These are phyloP conservation scores for Penaeus indicus DNA, from an alignment of 1,140 invertebrate genomes.

Conservation along the genomic window DNA sequence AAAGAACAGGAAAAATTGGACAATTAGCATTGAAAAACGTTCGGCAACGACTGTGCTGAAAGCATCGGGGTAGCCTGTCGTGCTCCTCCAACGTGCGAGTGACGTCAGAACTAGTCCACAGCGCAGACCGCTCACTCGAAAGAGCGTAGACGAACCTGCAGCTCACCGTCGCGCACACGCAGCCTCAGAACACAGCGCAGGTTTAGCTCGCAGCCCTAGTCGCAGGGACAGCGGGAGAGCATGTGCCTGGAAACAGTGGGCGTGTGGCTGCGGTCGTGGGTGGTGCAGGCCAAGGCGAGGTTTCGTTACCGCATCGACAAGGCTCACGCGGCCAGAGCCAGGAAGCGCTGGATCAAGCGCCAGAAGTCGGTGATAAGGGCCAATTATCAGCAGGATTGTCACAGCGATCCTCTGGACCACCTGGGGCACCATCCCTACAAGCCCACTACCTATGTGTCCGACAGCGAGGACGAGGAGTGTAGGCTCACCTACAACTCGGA, in stretches of 20 bases:
- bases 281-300: conserved; percentile 56
- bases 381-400: neutral
- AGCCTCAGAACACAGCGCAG: too few relatives aligned
- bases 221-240: neutral
- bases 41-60: too few relatives aligned
- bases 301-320: conserved; percentile 55
- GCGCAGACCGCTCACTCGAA: too few relatives aligned
- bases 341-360: conserved; percentile 58
- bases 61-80: too few relatives aligned
- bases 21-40: too few relatives aligned
- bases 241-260: conserved; percentile 58
- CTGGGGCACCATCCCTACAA: conserved; percentile 40
- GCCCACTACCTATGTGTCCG: conserved; percentile 28
- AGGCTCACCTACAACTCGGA: neutral
- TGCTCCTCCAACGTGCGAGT: too few relatives aligned
- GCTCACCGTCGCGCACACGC: too few relatives aligned
- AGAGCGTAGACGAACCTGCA: too few relatives aligned
- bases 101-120: too few relatives aligned
- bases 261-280: conserved; percentile 42
- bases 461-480: conserved; percentile 23
- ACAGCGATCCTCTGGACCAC: neutral
- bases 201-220: too few relatives aligned
- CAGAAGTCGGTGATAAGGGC: conserved; percentile 16
- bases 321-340: conserved; percentile 42
- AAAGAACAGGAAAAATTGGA: too few relatives aligned